phyloP scores from a whole-genome alignment of 2,797 vertebrate species.

The Podarcis siculus region DNA sequence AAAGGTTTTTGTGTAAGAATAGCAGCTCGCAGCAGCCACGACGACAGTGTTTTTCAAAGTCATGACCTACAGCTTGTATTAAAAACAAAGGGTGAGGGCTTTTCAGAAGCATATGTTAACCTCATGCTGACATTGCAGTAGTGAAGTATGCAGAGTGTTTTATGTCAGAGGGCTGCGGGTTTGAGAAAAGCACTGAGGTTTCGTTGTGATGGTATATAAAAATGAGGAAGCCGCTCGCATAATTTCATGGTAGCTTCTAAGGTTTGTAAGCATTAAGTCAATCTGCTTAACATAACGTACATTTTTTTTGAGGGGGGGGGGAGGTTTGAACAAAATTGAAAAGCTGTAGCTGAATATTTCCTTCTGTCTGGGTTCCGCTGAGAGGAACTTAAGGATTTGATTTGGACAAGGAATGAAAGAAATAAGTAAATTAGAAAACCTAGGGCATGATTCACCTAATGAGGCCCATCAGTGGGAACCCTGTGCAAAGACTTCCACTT shows the following conservation, averaged over 20 bases:
- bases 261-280: constrained; percentile 52
- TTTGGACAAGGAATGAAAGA: constrained; percentile 38
- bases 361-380: constrained; percentile 61
- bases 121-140: constrained; percentile 70
- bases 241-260: constrained; percentile 74
- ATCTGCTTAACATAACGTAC: constrained; percentile 59
- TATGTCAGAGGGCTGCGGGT: constrained; percentile 70
- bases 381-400: constrained; percentile 22
- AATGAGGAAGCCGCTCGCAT: constrained; percentile 75
- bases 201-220: constrained; percentile 72
- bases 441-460: too few species aligned
- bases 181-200: constrained; percentile 74
- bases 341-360: constrained; percentile 59
- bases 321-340: constrained; percentile 66
- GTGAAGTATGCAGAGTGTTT: constrained; percentile 68
- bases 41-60: constrained; percentile 63
- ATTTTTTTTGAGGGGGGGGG: constrained; percentile 63
- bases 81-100: constrained; percentile 73
- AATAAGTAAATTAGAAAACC: constrained; percentile 20
- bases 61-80: constrained; percentile 65
- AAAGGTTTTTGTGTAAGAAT: constrained; percentile 67
- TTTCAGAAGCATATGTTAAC: constrained; percentile 75
- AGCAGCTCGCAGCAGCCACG: constrained; percentile 71
- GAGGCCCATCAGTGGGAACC: too few species aligned
- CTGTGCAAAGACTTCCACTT: too few species aligned